Evolutionary conservation across 2,888 invertebrate species (phyloP), one percentile per base, ranked within the genome.

Genomic region (Thereva unica): DNA sequence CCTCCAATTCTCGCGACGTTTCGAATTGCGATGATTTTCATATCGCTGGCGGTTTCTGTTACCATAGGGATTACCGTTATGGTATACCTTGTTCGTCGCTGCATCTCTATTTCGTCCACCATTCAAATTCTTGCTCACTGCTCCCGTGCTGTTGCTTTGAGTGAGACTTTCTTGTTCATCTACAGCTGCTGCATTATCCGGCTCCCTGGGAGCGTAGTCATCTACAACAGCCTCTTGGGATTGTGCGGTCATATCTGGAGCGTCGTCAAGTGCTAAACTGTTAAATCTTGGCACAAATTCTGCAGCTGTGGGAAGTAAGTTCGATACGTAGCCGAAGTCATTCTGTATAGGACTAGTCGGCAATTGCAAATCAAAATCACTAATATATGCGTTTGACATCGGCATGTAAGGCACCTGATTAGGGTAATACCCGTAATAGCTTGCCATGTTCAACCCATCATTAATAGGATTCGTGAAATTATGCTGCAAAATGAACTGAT

Each of bases 401-500:
- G 67, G 61, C 45, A 65, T 64, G 35, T 65, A 67, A 69, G 67
- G 67, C 69, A 67, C 64, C 67, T 67, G 69, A 44, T 38, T 65
- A 35, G 66, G 12, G 41, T 56, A 66, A 42, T 34, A 57, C 10
- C 57, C 66, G 41, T 50, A 66, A 35, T 38, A 52, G 42, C 50
- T 56, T 23, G 64, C 12, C 53, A 59, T 59, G 35, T 38, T 42
- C 34, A 8, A 40, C 5, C 12, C 66, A 45, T 64, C 57, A 34
- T 41, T 64, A 12, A 59, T 41, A 6, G 70, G 69, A 23, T 71
- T 71, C 12, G 72, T 67, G 12, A 78, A 69, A 71, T 80, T 79
- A 71, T 80, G 80, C 72, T 80, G 80, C 72, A 77, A 74, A 42
- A 80, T 76, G 68, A 80, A 80, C 69, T 80, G 79, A 73, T 79